These are phyloP conservation scores for Epinephelus lanceolatus DNA, from an alignment of 2,113 vertebrate species.

Conservation along the genomic window DNA sequence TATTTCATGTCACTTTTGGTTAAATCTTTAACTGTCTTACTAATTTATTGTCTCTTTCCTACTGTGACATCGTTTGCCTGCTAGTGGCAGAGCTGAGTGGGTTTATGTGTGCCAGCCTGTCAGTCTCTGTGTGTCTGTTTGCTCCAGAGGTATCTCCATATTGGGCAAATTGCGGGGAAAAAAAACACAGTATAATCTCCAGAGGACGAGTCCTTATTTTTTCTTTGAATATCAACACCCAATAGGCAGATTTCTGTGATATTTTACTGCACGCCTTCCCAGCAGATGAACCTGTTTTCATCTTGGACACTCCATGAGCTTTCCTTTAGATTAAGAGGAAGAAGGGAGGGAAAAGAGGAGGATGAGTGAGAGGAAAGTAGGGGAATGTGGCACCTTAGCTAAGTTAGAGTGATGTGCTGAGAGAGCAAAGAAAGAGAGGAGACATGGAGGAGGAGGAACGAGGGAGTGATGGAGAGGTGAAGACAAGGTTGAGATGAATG, in stretches of 20 bases:
- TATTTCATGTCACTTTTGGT: neutral
- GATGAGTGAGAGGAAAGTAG: slow-evolving; percentile 14
- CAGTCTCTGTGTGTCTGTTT: neutral
- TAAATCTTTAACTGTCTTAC: neutral
- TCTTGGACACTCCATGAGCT: neutral
- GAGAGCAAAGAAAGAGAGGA: slow-evolving; percentile 39
- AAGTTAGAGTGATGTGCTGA: slow-evolving; percentile 22
- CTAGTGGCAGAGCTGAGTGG: neutral
- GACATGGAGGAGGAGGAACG: slow-evolving; percentile 32
- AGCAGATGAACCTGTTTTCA: neutral
- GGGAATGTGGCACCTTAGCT: slow-evolving; percentile 14
- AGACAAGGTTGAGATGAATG: slow-evolving; percentile 75
- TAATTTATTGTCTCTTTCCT: neutral
- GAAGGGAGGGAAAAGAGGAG: slow-evolving; percentile 12
- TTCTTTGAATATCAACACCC: neutral
- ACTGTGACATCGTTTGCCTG: neutral
- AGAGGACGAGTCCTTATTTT: neutral
- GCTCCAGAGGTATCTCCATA: neutral
- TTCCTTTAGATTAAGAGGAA: neutral
- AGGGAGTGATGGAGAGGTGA: slow-evolving; percentile 51
- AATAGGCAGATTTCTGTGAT: neutral
- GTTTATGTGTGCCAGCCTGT: neutral
- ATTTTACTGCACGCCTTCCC: neutral
- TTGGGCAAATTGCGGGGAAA: neutral
- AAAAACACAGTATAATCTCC: neutral